Evolutionary conservation across 1,140 invertebrate species (phyloP), one percentile per base, ranked within the genome.

Genomic region (Trichogramma pretiosum): DNA sequence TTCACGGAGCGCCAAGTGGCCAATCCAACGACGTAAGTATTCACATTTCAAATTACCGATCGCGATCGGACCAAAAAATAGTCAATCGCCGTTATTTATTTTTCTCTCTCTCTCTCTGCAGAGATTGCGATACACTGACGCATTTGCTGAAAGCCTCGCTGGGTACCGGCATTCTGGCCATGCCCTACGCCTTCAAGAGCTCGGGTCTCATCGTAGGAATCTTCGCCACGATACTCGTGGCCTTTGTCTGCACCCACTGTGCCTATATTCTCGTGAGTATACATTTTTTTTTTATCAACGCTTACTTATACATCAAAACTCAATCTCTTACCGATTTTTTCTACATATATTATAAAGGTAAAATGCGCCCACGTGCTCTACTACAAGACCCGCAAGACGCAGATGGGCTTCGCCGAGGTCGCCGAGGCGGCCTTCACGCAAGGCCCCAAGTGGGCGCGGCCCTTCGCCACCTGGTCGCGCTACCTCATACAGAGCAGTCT

Each of bases 101-200:
- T 39, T 18, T 3, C 18, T 34, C n/a, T 49, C n/a, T n/a, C n/a
- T n/a, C n/a, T n/a, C n/a, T 54, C 52, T 63, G 17, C 68, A 89
- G 86, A 26, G 83, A 90, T 66, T 81, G 78, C 62, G 85, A 89
- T 61, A 91, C 89, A 0, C 71, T 91, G 36, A 89, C 85, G 35
- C 88, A 92, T 75, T 74, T 92, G 51, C 67, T 91, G 49, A 91
- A 92, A 70, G 87, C 86, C 9, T 91, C 89, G 11, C 76, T 95
- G 35, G 92, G 92, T 9, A 93, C 89, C 4, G 92, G 92, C 33
- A 92, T 95, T 55, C 69, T 95, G 47, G 87, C 89, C 11, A 93
- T 94, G 87, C 89, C 90, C 0, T 69, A 77, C 30, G 90, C 90
- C 13, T 88, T 94, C 57, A 83, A 80, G 60, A 78, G 80, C 62